Base-by-base conservation (phyloP, 2,797 vertebrate genomes). In the Ctenopoma kingsleyae region DNA sequence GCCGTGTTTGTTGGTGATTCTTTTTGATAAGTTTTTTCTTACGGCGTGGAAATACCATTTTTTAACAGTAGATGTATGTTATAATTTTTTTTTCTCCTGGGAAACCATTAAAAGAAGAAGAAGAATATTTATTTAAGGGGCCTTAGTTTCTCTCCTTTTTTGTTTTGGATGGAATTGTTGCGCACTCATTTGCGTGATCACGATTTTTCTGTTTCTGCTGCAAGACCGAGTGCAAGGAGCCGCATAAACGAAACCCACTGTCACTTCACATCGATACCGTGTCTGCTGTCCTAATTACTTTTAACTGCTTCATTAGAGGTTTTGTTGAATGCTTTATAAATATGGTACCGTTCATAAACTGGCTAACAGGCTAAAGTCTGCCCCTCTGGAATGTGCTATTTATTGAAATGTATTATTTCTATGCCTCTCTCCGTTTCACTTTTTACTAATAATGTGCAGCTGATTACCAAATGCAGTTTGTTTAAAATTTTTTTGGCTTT, bases 91-190 rank as follows among this genome's bases (percentile, higher is more conserved):
- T 75, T 67, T 73, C 71, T 82, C 81, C 61, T 52, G 81, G 68
- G 49, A 76, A 74, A 77, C 35, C 49, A 47, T 38, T 0, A 25
- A 52, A 83, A 70, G 80, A 86, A 76, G 80, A 84, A 80, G 48
- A 93, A 92, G 93, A 93, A 94, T 95, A 94, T 96, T 96, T 95
- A 95, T 96, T 96, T 96, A 93, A 94, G 96, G 96, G 96, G 95
- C 96, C 96, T 97, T 96, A 96, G 94, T 95, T 84, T 71, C 30
- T 70, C 57, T 70, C 67, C 35, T 55, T 5, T 46, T 75, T 50
- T 41, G 7, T 56, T 71, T 59, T 19, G 47, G 66, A 73, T 52
- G 71, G 73, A 74, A 51, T 55, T 38, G 36, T 1, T 11, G 67
- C 66, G 15, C 59, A 8, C 56, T 56, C 12, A 15, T 43, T 44